phyloP scores from a whole-genome alignment of 2,113 vertebrate species.

The Gnathonemus echidnorhynchus region DNA sequence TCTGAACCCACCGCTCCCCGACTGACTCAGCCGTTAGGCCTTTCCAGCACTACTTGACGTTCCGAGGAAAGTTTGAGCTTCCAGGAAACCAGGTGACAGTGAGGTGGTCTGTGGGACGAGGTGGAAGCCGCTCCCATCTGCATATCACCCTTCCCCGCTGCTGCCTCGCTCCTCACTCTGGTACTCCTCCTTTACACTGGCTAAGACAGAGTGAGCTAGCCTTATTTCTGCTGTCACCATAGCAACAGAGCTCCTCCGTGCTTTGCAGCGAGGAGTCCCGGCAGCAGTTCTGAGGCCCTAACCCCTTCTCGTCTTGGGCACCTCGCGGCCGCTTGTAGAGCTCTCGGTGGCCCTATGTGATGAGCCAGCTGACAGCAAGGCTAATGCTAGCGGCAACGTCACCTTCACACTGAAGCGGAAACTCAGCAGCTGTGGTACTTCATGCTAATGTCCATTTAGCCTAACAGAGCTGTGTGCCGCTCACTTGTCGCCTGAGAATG shows the following conservation, averaged over 20 bases:
- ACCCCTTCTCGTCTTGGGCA: neutral
- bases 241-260: neutral
- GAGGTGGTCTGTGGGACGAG: neutral
- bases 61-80: neutral
- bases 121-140: neutral
- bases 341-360: neutral
- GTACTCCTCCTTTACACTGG: neutral
- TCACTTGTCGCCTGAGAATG: neutral
- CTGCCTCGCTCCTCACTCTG: neutral
- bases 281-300: neutral
- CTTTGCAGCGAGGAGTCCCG: neutral
- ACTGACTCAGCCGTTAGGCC: conserved; percentile 7
- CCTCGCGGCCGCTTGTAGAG: neutral
- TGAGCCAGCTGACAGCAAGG: neutral
- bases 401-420: neutral
- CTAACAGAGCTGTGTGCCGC: neutral
- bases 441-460: neutral
- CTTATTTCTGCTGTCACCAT: neutral
- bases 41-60: neutral
- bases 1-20: neutral
- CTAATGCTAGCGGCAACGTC: neutral
- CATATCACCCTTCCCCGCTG: neutral
- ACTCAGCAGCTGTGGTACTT: neutral
- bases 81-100: neutral
- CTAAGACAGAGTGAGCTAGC: neutral